A percentile compares a stretch with the other conserved stretches of the same genome.
These are phyloP conservation scores for Drosophila melanocephala DNA, from an alignment of 2,888 invertebrate genomes.

Conservation along the genomic window DNA sequence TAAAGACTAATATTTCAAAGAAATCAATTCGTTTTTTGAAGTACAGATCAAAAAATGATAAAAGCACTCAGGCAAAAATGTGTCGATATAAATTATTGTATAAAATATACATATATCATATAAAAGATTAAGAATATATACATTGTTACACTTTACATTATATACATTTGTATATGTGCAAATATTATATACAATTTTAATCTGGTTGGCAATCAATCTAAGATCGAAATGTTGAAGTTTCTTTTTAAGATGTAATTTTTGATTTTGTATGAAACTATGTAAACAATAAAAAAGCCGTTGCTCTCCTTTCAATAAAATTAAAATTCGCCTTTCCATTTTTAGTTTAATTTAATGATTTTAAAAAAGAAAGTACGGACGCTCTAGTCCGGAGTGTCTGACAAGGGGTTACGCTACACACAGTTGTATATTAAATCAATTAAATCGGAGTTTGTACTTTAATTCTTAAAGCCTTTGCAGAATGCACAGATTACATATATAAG, in stretches of 20 bases:
- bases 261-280: not conserved
- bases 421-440: not conserved
- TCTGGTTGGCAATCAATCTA: not conserved
- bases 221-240: not conserved
- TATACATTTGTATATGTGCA: not conserved
- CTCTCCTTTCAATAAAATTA: not conserved
- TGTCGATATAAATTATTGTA: not conserved
- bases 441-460: not conserved
- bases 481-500: too few relatives aligned
- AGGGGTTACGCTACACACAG: not conserved
- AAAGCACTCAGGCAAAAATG: not conserved
- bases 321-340: not conserved
- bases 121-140: not conserved
- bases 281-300: not conserved
- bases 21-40: not conserved
- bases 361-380: not conserved
- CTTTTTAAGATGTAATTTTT: not conserved
- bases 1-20: not conserved
- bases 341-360: not conserved
- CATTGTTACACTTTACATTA: not conserved
- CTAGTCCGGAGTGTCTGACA: not conserved
- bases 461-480: not conserved
- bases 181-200: too few relatives aligned
- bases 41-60: not conserved
- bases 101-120: too few relatives aligned